phyloP scores from a whole-genome alignment of 2,113 vertebrate species.

The Dasyprocta punctata region DNA sequence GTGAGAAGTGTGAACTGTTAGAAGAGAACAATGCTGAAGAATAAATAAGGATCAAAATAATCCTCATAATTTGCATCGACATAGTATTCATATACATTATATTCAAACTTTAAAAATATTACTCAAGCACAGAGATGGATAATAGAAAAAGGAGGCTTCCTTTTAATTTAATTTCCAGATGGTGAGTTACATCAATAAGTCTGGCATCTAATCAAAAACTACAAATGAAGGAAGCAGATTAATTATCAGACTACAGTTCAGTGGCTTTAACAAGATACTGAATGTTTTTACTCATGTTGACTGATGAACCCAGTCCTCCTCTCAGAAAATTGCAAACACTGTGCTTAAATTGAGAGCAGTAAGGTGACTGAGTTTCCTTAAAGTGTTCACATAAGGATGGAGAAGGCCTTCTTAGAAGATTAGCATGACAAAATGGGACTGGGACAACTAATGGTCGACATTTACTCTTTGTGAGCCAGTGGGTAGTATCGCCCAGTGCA shows the following conservation, averaged over 20 bases:
- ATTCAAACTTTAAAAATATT: background rate
- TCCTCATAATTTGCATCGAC: background rate
- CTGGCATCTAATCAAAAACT: conserved; percentile 51
- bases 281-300: background rate
- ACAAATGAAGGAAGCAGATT: conserved; percentile 26
- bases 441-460: background rate
- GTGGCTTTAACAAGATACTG: background rate
- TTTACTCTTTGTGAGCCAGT: background rate
- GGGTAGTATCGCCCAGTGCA: background rate
- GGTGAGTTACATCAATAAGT: conserved; percentile 13
- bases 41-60: conserved; percentile 16
- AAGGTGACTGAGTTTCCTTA: background rate
- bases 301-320: background rate
- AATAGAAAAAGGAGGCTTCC: background rate
- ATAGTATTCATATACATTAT: background rate
- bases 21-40: background rate
- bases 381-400: background rate
- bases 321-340: background rate
- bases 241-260: conserved; percentile 21
- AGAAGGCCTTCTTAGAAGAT: background rate
- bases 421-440: background rate
- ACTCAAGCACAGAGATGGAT: background rate
- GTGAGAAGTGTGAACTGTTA: background rate
- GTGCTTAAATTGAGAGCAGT: background rate
- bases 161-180: conserved; percentile 51